Conservation (phyloP, 2,888 invertebrate species). For the Limulus polyphemus region DNA sequence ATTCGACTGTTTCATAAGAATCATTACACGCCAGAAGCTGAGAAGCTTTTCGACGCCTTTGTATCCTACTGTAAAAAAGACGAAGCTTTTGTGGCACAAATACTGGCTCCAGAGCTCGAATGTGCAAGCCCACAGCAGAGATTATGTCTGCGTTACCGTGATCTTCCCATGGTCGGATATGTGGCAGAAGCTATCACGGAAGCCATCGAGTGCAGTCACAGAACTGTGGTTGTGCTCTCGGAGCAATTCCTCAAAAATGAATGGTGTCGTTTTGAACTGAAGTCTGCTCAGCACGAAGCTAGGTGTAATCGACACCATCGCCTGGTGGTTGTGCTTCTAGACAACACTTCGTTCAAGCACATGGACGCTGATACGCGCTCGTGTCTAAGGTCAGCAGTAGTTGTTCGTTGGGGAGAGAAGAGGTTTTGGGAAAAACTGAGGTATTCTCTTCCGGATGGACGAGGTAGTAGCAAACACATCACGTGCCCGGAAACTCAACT, state of each 20-base stretch:
- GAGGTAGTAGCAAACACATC: neutral
- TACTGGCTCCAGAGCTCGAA: conserved; percentile 66
- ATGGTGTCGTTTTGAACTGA: conserved; percentile 80
- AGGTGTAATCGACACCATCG: conserved; percentile 29
- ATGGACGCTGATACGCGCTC: conserved; percentile 72
- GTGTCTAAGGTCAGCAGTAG: conserved; percentile 70
- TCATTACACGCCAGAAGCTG: conserved; percentile 51
- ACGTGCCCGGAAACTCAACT: too few species aligned
- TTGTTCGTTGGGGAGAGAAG: conserved; percentile 74
- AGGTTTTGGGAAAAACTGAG: conserved; percentile 87
- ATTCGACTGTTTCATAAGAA: conserved; percentile 60
- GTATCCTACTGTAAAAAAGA: conserved; percentile 80
- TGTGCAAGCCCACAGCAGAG: conserved; percentile 53
- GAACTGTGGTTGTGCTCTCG: conserved; percentile 75
- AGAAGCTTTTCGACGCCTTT: conserved; percentile 79
- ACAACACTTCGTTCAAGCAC: conserved; percentile 68
- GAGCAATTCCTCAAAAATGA: conserved; percentile 81
- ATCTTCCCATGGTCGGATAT: conserved; percentile 58
- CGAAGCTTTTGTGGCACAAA: conserved; percentile 71
- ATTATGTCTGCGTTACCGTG: conserved; percentile 70
- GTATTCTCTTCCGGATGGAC: conserved; percentile 61
- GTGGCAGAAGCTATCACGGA: conserved; percentile 75
- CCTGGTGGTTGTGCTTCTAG: conserved; percentile 61
- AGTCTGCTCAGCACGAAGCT: conserved; percentile 66
- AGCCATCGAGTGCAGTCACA: conserved; percentile 68